A percentile compares a stretch with the other conserved stretches of the same genome.
Evolutionary conservation across 2,888 invertebrate species (phyloP).

Genomic region (Orthosia incerta): DNA sequence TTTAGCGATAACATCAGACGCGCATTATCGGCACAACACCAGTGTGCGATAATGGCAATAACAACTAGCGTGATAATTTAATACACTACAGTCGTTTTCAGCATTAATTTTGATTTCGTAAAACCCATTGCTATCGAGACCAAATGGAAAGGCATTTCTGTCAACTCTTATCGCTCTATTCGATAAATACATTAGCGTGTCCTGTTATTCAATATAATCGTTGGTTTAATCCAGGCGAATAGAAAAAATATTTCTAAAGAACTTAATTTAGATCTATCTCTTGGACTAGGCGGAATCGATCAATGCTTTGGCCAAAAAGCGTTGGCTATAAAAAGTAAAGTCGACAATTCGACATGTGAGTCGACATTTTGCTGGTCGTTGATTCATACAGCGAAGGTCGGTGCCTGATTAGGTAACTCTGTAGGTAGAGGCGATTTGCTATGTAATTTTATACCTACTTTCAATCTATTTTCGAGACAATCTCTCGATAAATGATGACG

Average conservation of each 20-base stretch:
- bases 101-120: slow-evolving; percentile 17
- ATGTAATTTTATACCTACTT: slow-evolving; percentile 9
- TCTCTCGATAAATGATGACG: slow-evolving; percentile 20
- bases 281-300: background rate
- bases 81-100: background rate
- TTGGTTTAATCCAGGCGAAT: background rate
- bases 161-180: slow-evolving; percentile 4
- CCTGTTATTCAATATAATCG: background rate
- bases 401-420: slow-evolving; percentile 40
- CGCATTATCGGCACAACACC: slow-evolving; percentile 29
- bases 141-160: slow-evolving; percentile 4
- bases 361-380: slow-evolving; percentile 17
- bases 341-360: too few species aligned
- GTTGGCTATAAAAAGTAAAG: background rate
- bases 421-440: background rate
- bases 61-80: slow-evolving; percentile 18
- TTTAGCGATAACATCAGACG: slow-evolving; percentile 28
- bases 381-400: slow-evolving; percentile 42
- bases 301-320: background rate
- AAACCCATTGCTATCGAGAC: slow-evolving; percentile 8
- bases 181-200: slow-evolving; percentile 10
- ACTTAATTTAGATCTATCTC: background rate
- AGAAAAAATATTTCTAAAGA: slow-evolving; percentile 7
- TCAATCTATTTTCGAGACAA: slow-evolving; percentile 38
- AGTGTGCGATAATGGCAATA: slow-evolving; percentile 34